Conservation (phyloP, 2,113 vertebrate genomes). For the Mystacornis crossleyi region DNA sequence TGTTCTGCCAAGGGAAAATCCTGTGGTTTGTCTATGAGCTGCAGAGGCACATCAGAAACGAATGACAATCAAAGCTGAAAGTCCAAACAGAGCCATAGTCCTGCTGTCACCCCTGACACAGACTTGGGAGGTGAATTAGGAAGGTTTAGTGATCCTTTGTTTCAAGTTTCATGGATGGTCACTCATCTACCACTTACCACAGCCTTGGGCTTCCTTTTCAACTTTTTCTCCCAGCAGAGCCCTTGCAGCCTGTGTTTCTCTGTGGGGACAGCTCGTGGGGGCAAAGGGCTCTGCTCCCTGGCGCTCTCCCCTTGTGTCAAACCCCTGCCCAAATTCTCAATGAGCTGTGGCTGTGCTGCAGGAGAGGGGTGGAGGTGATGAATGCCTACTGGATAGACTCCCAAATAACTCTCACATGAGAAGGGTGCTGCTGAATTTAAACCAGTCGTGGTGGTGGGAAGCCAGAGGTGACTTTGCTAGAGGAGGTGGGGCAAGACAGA, state of each 20-base stretch:
- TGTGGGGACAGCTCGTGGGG: background rate
- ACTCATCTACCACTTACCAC: background rate
- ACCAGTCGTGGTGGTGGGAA: background rate
- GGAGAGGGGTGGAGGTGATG: background rate
- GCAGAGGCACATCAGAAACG: background rate
- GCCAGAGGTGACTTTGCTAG: background rate
- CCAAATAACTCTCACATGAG: background rate
- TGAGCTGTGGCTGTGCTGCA: background rate
- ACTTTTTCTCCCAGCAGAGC: background rate
- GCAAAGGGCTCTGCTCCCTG: background rate
- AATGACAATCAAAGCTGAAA: background rate
- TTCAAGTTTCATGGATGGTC: background rate
- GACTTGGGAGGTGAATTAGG: background rate
- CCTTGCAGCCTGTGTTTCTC: background rate
- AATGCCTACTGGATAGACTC: background rate
- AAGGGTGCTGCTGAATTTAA: background rate
- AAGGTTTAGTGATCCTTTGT: background rate
- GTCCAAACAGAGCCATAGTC: background rate
- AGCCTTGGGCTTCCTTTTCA: background rate
- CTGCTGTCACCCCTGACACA: background rate
- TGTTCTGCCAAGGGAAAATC: background rate
- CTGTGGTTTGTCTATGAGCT: background rate
- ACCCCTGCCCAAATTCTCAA: background rate
- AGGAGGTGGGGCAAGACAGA: background rate
- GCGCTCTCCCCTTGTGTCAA: background rate